Evolutionary conservation across 2,113 vertebrate species (phyloP), one percentile per base, ranked within the genome.

Genomic region (Naja naja): DNA sequence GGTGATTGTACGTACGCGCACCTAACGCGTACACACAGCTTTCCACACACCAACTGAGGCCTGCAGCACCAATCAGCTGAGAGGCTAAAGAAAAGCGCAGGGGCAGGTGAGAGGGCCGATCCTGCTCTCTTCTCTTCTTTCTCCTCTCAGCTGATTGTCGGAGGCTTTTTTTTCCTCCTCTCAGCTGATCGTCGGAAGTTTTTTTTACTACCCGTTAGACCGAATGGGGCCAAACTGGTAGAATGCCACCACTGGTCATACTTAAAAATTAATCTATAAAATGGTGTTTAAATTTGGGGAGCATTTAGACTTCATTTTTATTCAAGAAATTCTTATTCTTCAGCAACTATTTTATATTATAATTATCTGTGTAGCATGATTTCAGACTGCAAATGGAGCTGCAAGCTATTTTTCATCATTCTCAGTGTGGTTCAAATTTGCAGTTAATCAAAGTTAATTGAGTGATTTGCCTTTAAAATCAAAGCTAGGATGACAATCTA

Each of bases 181-280:
- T 43, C 43, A 43, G 43, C 43, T 43, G 43, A 43, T 43, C 3
- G 43, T 43, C 3, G 43, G 43, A 43, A 43, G 43, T 2, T 43
- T 43, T 43, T 49, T 49, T 49, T 49, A 49, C 47, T 49, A 49
- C 47, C 47, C 47, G 1, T 9, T 49, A 49, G 47, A 8, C 47
- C 47, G 8, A 49, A 9, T 49, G 47, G 47, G 47, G 47, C 47
- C 47, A 0, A 49, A 49, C 47, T 8, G 1, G 47, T 49, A 49
- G 47, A 49, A 49, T 49, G 9, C 47, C 47, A 49, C 9, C 1
- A 0, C 47, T 89, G 2, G 86, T 74, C 55, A 90, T 81, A 52
- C 85, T 94, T 93, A 34, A n/a, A 86, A 52, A 64, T 69, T 3
- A 20, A 3, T 27, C n/a, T 93, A 45, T 8, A 91, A 90, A 91